Evolutionary conservation across 2,888 invertebrate species (phyloP).

Genomic region (Phortica okadai): DNA sequence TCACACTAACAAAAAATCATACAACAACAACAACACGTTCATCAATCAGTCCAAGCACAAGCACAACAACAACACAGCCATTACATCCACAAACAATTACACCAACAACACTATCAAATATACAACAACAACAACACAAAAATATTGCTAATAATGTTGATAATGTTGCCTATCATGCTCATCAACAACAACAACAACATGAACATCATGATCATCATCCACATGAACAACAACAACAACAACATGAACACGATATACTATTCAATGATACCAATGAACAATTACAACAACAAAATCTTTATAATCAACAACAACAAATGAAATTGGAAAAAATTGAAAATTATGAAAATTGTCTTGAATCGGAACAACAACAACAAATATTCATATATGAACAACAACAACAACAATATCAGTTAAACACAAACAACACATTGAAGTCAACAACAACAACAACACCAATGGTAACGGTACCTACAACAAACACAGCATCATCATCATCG

Average conservation of each 20-base stretch:
- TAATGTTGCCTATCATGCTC: constrained; percentile 71
- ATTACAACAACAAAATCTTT: constrained; percentile 70
- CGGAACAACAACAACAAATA: constrained; percentile 57
- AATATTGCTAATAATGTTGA: constrained; percentile 54
- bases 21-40: constrained; percentile 41
- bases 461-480: constrained; percentile 34
- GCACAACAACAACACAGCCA: constrained; percentile 38
- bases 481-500: constrained; percentile 40
- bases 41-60: constrained; percentile 46
- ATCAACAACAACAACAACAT: constrained; percentile 55
- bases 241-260: constrained; percentile 51
- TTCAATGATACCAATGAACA: constrained; percentile 50
- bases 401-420: constrained; percentile 41
- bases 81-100: constrained; percentile 45
- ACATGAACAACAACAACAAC: constrained; percentile 45
- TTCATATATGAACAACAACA: constrained; percentile 37
- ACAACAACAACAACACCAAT: constrained; percentile 39
- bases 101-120: background rate
- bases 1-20: constrained; percentile 12
- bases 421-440: constrained; percentile 41
- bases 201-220: constrained; percentile 57
- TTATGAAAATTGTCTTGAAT: constrained; percentile 70
- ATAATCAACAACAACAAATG: constrained; percentile 72
- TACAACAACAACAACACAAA: background rate
- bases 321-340: constrained; percentile 75